Evolutionary conservation across 2,113 vertebrate species (phyloP), one percentile per base, ranked within the genome.

Genomic region (Colinus virginianus): DNA sequence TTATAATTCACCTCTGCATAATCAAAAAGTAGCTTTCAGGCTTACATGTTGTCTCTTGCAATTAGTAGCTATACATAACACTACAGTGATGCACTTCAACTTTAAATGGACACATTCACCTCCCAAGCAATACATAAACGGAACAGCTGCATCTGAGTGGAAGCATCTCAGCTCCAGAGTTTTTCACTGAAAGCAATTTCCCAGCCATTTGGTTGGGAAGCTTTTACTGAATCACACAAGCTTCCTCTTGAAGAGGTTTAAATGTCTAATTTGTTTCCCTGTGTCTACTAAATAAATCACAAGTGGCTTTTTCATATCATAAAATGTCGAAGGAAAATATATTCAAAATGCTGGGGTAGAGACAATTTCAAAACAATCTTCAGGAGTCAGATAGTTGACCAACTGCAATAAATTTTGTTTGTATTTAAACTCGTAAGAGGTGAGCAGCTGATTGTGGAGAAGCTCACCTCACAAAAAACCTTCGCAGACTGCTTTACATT

Each of bases 301-400:
- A 81, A 87, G 49, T 58, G 70, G 69, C 53, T 87, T 88, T 90
- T 87, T 69, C 69, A 69, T 86, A 84, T 93, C 49, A 87, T 3
- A 81, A 90, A 92, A 72, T 16, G 58, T 55, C 81, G 88, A 88
- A 84, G 45, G 81, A 51, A 92, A 94, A 81, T 76, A 58, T 7
- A 95, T 94, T 85, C 32, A 93, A 90, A 92, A 93, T 49, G 77
- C 55, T 93, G 70, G 69, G 88, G 84, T 69, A 71, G 0, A 76
- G 80, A 90, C 80, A 76, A 94, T 84, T 93, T 93, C 90, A 58
- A 92, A 90, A 90, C 94, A 93, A 94, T 92, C 58, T 96, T 66
- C 83, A 34, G 21, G 15, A 96, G 66, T 72, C 80, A 92, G 69
- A 56, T 19, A 77, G 55, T 1, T 88, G 76, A 78, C 84, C 86